Percentiles rank a stretch among this genome's conserved stretches.
phyloP scores from a whole-genome alignment of 2,113 vertebrate species.

The Lophochroa leadbeateri region DNA sequence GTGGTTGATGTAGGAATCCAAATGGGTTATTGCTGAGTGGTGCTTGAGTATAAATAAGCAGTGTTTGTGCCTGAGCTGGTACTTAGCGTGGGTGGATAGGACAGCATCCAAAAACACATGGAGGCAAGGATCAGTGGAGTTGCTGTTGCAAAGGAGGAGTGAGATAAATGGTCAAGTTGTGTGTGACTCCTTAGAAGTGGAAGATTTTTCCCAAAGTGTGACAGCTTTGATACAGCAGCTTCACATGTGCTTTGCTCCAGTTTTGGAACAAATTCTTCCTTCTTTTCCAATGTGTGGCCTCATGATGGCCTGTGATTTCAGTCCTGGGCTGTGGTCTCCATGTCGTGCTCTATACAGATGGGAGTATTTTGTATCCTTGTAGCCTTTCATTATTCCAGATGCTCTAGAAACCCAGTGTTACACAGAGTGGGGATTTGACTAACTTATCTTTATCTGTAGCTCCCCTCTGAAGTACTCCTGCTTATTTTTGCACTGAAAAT shows the following conservation, averaged over 20 bases:
- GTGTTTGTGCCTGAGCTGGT: neutral
- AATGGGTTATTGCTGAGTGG: neutral
- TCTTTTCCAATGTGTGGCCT: neutral
- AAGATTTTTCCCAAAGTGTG: neutral
- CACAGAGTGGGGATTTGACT: neutral
- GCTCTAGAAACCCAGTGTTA: neutral
- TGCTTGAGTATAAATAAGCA: neutral
- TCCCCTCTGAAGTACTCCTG: neutral
- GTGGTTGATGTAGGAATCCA: neutral
- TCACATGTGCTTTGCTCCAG: neutral
- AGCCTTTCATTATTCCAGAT: neutral
- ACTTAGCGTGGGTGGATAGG: neutral
- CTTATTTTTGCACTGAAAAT: neutral
- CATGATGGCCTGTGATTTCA: neutral
- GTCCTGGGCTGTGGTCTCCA: neutral
- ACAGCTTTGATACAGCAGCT: neutral
- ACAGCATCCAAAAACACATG: neutral
- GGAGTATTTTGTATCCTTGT: neutral
- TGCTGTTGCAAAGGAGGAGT: neutral
- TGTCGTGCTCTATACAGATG: neutral
- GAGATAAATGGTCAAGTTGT: neutral
- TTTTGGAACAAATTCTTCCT: neutral
- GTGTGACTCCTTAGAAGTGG: neutral
- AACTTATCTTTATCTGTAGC: neutral
- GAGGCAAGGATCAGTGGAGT: neutral